Percentiles rank a stretch among this genome's conserved stretches.
These are phyloP conservation scores for Palythoa heliodiscus DNA, from an alignment of 92 coral and sea anemone species.

Conservation along the genomic window DNA sequence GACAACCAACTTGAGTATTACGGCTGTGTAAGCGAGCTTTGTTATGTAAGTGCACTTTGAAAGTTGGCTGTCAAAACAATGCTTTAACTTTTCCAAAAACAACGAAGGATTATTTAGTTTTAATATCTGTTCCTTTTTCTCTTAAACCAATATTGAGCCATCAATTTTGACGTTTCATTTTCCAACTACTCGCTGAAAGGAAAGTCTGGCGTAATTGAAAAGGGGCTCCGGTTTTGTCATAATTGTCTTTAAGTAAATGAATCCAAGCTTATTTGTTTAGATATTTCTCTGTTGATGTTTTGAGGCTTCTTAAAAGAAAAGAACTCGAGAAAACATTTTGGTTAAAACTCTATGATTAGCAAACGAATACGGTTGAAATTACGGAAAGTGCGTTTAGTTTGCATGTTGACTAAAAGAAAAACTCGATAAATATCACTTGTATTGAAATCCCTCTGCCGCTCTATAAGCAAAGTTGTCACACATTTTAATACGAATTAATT, in stretches of 20 bases:
- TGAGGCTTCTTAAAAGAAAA: constrained; percentile 32
- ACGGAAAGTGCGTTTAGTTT: constrained; percentile 16
- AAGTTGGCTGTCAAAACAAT: constrained; percentile 73
- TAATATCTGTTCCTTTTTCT: constrained; percentile 79
- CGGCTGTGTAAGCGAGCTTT: constrained; percentile 49
- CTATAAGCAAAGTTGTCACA: constrained; percentile 63
- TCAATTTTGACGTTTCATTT: constrained; percentile 75
- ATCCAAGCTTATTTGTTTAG: constrained; percentile 15
- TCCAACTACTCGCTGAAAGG: constrained; percentile 65
- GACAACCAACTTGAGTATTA: background rate
- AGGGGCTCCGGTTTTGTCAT: constrained; percentile 11
- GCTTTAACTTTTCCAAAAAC: constrained; percentile 56
- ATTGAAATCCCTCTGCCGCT: constrained; percentile 55
- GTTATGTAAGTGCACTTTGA: constrained; percentile 32
- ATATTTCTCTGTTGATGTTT: constrained; percentile 28
- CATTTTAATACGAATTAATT: constrained; percentile 76
- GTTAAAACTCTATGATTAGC: background rate
- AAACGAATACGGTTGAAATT: background rate
- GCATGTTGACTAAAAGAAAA: constrained; percentile 17
- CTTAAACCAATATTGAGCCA: constrained; percentile 89
- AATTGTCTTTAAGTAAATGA: constrained; percentile 40
- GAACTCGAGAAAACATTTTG: constrained; percentile 3
- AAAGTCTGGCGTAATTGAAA: constrained; percentile 51
- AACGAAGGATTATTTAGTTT: constrained; percentile 74
- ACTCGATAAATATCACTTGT: constrained; percentile 52